A percentile compares a stretch with the other conserved stretches of the same genome.
These are phyloP conservation scores for Zele albiditarsus DNA, from an alignment of 2,888 invertebrate genomes.

Conservation along the genomic window DNA sequence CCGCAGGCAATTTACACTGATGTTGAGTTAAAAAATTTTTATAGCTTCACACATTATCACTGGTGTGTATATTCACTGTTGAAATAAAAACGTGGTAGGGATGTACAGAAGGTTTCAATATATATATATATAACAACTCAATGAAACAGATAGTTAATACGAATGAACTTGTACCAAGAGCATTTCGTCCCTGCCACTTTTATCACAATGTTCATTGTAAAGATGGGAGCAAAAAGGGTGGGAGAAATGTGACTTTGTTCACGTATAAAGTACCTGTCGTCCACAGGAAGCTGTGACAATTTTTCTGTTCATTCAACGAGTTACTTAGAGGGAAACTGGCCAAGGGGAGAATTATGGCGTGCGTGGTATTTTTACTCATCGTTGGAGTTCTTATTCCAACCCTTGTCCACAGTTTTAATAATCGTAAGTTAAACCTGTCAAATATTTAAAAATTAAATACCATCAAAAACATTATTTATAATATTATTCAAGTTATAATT, in stretches of 20 bases:
- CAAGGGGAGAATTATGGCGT: constrained; percentile 44
- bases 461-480: no score
- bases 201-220: neutral
- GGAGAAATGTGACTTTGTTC: constrained; percentile 22
- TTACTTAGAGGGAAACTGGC: constrained; percentile 35
- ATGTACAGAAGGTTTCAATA: neutral
- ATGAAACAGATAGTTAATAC: neutral
- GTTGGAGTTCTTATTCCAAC: constrained; percentile 42
- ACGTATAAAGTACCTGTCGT: constrained; percentile 65
- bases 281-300: constrained; percentile 58
- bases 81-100: neutral
- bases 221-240: neutral
- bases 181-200: constrained; percentile 29
- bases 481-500: no score
- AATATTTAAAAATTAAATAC: no score
- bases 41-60: neutral
- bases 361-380: constrained; percentile 27
- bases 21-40: neutral
- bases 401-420: constrained; percentile 56
- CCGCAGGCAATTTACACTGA: neutral
- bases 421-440: constrained; percentile 60
- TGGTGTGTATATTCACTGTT: neutral
- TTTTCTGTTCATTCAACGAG: constrained; percentile 55
- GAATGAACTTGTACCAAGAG: constrained; percentile 25
- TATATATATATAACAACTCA: neutral